These are phyloP conservation scores for Parauchenoglanis punctatus DNA, from an alignment of 2,797 vertebrate species.

Conservation along the genomic window DNA sequence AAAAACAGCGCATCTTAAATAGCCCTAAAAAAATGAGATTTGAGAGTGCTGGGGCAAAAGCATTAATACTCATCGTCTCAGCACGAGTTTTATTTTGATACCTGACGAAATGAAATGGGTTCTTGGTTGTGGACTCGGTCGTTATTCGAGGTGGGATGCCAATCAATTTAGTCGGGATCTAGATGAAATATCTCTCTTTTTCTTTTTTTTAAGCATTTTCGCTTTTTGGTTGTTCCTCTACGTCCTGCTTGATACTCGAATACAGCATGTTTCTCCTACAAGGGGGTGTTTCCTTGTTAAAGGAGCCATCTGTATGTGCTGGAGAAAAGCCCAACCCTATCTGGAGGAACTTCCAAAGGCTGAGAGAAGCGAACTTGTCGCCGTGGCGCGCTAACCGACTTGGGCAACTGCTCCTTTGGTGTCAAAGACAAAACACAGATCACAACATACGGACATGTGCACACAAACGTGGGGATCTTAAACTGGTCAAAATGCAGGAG, in stretches of 20 bases:
- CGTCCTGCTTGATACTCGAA: background rate
- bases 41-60: background rate
- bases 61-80: background rate
- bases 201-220: background rate
- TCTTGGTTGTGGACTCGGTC: background rate
- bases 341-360: constrained; percentile 80
- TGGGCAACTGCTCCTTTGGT: constrained; percentile 80
- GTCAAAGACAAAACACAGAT: constrained; percentile 65
- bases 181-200: background rate
- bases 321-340: constrained; percentile 79
- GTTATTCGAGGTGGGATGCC: too few relatives aligned
- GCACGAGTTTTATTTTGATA: background rate
- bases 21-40: too few relatives aligned
- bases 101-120: background rate
- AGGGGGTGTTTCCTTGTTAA: constrained; percentile 79
- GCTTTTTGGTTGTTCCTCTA: too few relatives aligned
- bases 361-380: constrained; percentile 84
- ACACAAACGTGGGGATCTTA: background rate
- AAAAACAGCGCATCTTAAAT: too few relatives aligned
- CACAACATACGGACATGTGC: constrained; percentile 56
- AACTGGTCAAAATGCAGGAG: background rate
- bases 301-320: constrained; percentile 78
- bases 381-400: constrained; percentile 74
- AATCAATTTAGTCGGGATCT: background rate
- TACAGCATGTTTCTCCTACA: constrained; percentile 20